A percentile compares a stretch with the other conserved stretches of the same genome.
Evolutionary conservation across 2,888 invertebrate species (phyloP).

Genomic region (Rapana venosa): DNA sequence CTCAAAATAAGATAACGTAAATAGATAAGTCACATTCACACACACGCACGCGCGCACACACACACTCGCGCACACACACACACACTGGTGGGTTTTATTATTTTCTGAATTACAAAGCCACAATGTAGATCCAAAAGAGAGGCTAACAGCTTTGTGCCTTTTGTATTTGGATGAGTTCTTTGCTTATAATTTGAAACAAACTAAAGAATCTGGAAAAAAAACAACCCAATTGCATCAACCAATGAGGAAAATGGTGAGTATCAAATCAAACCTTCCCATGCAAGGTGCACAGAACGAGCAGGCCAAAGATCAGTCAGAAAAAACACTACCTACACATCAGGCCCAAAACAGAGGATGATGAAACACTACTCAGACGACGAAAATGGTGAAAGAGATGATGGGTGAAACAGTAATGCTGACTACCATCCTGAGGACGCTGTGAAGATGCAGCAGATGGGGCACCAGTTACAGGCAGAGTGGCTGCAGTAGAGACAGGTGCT

Average conservation of each 20-base stretch:
- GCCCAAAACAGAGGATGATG: conserved; percentile 19
- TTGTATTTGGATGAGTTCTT: neutral
- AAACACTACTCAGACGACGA: conserved; percentile 28
- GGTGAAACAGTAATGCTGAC: conserved; percentile 55
- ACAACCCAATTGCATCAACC: too few species aligned
- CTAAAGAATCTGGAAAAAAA: too few species aligned
- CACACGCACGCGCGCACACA: neutral
- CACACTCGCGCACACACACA: conserved; percentile 7
- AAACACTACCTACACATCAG: conserved; percentile 18
- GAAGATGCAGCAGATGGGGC: neutral
- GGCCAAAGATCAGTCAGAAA: neutral
- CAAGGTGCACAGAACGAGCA: neutral
- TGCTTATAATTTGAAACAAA: neutral
- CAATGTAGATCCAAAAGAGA: neutral
- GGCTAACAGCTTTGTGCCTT: neutral
- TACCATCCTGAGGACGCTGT: conserved; percentile 36
- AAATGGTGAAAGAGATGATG: conserved; percentile 64
- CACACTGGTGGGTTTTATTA: neutral
- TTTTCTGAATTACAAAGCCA: neutral
- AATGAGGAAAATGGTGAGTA: neutral
- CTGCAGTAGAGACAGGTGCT: neutral
- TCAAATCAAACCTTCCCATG: neutral
- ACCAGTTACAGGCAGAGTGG: neutral
- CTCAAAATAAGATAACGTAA: too few species aligned
- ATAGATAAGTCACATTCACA: neutral